Base-by-base conservation (phyloP, 2,113 vertebrate genomes). In the Grus americana region DNA sequence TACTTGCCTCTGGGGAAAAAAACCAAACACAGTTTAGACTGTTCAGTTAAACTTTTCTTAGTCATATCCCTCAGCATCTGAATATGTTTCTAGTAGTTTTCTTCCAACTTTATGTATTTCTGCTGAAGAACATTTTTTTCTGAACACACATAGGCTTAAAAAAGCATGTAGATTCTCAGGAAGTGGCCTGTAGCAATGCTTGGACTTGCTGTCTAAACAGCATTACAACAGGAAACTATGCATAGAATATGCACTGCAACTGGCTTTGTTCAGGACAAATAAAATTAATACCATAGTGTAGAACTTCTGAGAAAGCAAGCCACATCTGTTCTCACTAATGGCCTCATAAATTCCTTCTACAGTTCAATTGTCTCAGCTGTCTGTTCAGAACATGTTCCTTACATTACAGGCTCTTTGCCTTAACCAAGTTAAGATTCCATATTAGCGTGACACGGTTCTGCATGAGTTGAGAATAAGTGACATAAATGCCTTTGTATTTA, bases 271-370 rank as follows among this genome's bases (percentile, higher is more conserved):
- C 26, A 32, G 47, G 44, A 36, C 68, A 89, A 81, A 21, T 23
- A 57, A 32, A 83, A 70, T 15, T 11, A 46, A 74, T 21, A 70
- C 15, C n/a, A 18, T 2, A 71, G 36, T 3, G n/a, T 17, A 68
- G 22, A 86, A 83, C 18, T 83, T 83, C 54, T 58, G 47, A 71
- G 50, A 59, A 92, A 80, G 74, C 26, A 81, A 71, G 22, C 26
- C 18, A 8, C 0, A 0, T 55, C 50, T 50, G 15, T 32, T 62
- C 46, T 59, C 34, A 21, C 8, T 32, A 40, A 30, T 2, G 8
- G 55, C n/a, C 13, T 20, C 62, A n/a, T 11, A 44, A 12, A 67
- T 4, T 68, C 71, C 46, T 65, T 88, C 42, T n/a, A 4, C 2
- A 9, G 12, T 44, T 36, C 40, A 70, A 21, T 1, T 58, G 42